These are phyloP conservation scores for Anarhynchus alexandrinus DNA, from an alignment of 2,113 vertebrate genomes.

Conservation along the genomic window DNA sequence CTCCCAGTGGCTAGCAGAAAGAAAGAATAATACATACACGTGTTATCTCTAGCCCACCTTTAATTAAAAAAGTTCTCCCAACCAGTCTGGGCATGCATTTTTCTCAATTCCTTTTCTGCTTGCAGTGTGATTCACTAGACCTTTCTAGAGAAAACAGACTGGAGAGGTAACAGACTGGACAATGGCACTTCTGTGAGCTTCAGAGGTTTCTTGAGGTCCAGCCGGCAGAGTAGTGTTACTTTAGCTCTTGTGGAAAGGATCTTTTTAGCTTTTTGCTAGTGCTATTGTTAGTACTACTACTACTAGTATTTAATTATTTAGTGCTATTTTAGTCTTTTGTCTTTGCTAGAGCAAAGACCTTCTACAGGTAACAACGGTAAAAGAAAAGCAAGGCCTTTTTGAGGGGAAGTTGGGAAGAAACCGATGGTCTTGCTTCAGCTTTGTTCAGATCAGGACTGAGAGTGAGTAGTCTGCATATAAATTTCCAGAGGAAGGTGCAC, in stretches of 20 bases:
- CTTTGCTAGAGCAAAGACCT: background rate
- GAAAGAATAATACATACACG: background rate
- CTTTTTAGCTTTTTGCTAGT: background rate
- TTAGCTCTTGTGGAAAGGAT: background rate
- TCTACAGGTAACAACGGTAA: background rate
- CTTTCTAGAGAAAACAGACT: background rate
- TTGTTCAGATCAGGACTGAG: background rate
- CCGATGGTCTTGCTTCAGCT: background rate
- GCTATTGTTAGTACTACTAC: background rate
- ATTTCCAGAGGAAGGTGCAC: background rate
- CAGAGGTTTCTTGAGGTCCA: background rate
- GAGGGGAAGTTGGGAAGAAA: background rate
- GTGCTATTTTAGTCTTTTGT: background rate
- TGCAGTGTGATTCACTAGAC: background rate
- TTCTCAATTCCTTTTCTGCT: background rate
- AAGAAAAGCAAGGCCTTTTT: background rate
- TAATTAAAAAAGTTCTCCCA: background rate
- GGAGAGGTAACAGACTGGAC: background rate
- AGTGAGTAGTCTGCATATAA: background rate
- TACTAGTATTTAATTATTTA: background rate
- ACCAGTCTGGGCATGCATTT: background rate
- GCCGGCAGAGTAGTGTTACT: background rate
- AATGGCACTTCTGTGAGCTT: background rate
- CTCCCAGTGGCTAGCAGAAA: background rate
- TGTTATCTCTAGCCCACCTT: background rate